These are phyloP conservation scores for Calyptomena viridis DNA, from an alignment of 2,113 vertebrate genomes.

Conservation along the genomic window DNA sequence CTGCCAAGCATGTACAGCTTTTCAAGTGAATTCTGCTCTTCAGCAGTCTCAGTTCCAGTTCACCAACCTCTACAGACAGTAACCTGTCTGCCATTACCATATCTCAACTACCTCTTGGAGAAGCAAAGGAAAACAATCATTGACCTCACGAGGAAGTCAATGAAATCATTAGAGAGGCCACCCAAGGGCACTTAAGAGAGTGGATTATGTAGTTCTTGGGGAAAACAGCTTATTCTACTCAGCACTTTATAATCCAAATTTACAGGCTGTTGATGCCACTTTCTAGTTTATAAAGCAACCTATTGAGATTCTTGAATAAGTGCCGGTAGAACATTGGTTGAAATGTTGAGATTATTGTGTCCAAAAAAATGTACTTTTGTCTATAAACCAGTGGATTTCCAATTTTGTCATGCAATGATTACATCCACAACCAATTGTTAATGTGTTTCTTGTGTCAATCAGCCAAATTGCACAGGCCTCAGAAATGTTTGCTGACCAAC, in stretches of 20 bases:
- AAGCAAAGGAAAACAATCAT: neutral
- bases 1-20: accelerated
- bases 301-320: neutral
- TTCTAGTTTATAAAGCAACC: neutral
- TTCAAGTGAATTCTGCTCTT: neutral
- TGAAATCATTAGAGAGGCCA: neutral
- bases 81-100: neutral
- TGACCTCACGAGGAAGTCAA: neutral
- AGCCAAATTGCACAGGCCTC: neutral
- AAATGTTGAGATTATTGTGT: neutral
- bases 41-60: neutral
- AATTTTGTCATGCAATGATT: neutral
- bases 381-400: neutral
- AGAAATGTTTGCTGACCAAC: neutral
- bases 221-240: neutral
- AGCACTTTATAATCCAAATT: neutral
- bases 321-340: neutral
- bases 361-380: neutral
- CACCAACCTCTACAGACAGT: neutral
- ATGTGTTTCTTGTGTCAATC: neutral
- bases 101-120: neutral
- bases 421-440: neutral
- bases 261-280: neutral
- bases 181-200: neutral
- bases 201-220: no score